Evolutionary conservation across 2,888 invertebrate genomes (phyloP).

Genomic region (Acleris literana): DNA sequence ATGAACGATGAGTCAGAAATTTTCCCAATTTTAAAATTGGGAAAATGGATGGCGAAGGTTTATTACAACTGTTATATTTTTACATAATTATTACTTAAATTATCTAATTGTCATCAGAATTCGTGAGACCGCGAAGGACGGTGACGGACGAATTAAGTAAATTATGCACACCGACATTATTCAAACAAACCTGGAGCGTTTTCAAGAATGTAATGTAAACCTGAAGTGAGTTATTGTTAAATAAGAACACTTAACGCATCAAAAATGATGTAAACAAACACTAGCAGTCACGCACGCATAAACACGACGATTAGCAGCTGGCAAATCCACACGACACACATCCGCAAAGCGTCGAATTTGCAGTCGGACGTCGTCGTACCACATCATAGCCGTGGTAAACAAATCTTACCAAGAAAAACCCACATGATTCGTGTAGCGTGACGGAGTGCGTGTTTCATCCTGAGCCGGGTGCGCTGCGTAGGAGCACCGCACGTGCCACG

Average conservation of each 20-base stretch:
- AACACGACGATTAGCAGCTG: slow-evolving; percentile 51
- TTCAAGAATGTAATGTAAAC: neutral
- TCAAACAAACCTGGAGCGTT: slow-evolving; percentile 23
- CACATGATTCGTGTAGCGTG: slow-evolving; percentile 50
- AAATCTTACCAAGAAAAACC: slow-evolving; percentile 54
- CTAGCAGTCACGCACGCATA: slow-evolving; percentile 36
- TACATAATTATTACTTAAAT: slow-evolving; percentile 36
- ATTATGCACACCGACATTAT: slow-evolving; percentile 49
- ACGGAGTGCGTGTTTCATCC: slow-evolving; percentile 41
- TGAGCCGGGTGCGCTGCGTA: slow-evolving; percentile 47
- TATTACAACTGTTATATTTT: slow-evolving; percentile 17
- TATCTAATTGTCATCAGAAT: slow-evolving; percentile 42
- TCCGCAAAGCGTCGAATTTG: slow-evolving; percentile 45
- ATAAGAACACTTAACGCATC: slow-evolving; percentile 5
- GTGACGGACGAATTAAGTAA: slow-evolving; percentile 54
- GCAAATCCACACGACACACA: slow-evolving; percentile 44
- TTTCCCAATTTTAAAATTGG: slow-evolving; percentile 6
- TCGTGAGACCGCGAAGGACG: slow-evolving; percentile 64
- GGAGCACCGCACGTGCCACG: slow-evolving; percentile 63
- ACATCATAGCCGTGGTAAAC: slow-evolving; percentile 45
- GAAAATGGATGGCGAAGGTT: neutral
- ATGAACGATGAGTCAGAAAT: slow-evolving; percentile 7
- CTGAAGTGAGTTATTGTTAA: neutral
- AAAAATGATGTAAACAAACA: slow-evolving; percentile 36
- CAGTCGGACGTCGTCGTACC: slow-evolving; percentile 39